Evolutionary conservation across 1,140 invertebrate genomes (phyloP).

Genomic region (Mylabris phalerata): DNA sequence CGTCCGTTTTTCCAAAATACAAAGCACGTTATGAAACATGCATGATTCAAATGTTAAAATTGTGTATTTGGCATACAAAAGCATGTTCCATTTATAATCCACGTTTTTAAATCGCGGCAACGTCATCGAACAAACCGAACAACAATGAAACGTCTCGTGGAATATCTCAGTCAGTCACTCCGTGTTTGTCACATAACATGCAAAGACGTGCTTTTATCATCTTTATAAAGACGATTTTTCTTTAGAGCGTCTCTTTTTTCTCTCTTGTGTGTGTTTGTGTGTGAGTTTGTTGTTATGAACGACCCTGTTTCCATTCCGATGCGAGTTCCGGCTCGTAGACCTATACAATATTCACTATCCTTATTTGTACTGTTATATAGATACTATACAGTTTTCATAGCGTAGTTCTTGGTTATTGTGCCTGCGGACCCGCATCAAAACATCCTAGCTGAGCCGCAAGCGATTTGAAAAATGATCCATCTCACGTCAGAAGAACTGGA

Average conservation of each 20-base stretch:
- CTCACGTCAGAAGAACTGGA: constrained; percentile 34
- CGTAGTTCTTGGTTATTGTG: constrained; percentile 17
- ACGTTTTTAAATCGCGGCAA: constrained; percentile 27
- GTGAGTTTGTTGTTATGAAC: constrained; percentile 30
- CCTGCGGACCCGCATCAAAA: constrained; percentile 33
- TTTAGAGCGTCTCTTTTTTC: constrained; percentile 14
- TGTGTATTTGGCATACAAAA: constrained; percentile 37
- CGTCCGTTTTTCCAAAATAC: constrained; percentile 14
- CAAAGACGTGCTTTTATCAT: constrained; percentile 42
- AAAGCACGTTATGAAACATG: constrained; percentile 30
- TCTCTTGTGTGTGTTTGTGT: too few species aligned
- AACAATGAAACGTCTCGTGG: constrained; percentile 39
- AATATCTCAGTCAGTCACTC: constrained; percentile 41
- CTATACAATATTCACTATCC: not conserved
- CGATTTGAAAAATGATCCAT: constrained; percentile 39
- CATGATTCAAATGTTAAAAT: constrained; percentile 36
- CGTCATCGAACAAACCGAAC: constrained; percentile 39
- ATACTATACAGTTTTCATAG: not conserved
- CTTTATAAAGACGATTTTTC: constrained; percentile 42
- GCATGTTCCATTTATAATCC: constrained; percentile 37
- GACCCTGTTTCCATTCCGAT: constrained; percentile 36
- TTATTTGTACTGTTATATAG: not conserved
- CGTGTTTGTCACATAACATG: constrained; percentile 40
- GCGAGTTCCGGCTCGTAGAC: constrained; percentile 20
- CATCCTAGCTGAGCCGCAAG: constrained; percentile 33